These are phyloP conservation scores for Pantala flavescens DNA, from an alignment of 1,140 invertebrate genomes.

Conservation along the genomic window DNA sequence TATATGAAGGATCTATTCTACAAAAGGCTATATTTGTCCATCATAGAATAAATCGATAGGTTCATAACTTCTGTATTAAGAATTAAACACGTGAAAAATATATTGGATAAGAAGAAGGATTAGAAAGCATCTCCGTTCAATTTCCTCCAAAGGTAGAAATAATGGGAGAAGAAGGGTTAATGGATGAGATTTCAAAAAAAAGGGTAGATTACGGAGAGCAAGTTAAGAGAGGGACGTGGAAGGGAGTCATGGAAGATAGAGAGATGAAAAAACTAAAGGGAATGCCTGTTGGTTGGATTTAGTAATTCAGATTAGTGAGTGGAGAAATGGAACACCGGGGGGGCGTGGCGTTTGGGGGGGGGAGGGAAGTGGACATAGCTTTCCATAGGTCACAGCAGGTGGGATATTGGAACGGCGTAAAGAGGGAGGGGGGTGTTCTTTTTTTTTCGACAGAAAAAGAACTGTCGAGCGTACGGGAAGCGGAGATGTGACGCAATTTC, in stretches of 20 bases:
- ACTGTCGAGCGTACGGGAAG: neutral
- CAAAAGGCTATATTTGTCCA: no score
- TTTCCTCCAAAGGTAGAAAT: no score
- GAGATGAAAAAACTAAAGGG: neutral
- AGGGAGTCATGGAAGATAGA: neutral
- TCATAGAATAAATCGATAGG: no score
- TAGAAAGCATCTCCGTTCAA: no score
- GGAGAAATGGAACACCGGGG: neutral
- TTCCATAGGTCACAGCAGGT: conserved; percentile 4
- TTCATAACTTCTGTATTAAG: no score
- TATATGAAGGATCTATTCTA: no score
- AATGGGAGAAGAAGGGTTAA: no score
- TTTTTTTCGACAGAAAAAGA: neutral
- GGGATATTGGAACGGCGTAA: neutral
- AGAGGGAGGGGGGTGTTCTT: neutral
- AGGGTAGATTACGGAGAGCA: no score
- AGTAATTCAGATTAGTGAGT: conserved; percentile 3
- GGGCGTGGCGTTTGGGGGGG: neutral
- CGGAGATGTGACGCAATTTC: neutral
- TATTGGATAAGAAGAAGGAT: no score
- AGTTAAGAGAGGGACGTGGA: neutral
- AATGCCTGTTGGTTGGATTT: neutral
- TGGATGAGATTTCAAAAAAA: no score
- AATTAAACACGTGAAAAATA: no score
- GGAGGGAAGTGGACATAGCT: conserved; percentile 3